Evolutionary conservation across 1,140 invertebrate genomes (phyloP), one percentile per base, ranked within the genome.

Genomic region (Homalodisca vitripennis): DNA sequence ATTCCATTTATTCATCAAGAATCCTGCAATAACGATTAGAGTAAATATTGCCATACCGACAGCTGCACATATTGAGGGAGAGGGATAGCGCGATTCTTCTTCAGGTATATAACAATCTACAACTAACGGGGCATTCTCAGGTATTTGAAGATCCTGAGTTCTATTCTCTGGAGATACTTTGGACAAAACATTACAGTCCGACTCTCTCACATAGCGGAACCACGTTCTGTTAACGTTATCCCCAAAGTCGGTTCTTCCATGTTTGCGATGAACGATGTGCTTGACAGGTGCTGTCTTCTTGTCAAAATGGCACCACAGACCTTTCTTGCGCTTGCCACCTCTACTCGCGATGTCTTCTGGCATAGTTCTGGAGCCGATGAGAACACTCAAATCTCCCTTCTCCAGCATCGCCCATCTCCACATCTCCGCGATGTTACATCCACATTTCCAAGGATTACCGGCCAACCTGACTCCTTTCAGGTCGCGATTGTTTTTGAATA

Each of bases 401-500:
- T 83, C 83, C 73, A 85, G 82, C 24, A 84, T 76, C 0, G 88
- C 88, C 89, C 88, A 91, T 72, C 88, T 83, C 88, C 88, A 90
- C 81, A 89, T 86, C 41, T 89, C 86, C 0, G 84, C 83, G 41
- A 90, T 83, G 30, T 86, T 85, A 71, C 89, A 91, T 73, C 88
- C 86, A 72, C 89, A 90, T 51, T 83, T 78, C 79, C 89, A 90
- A 0, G 87, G 88, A 80, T 91, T 91, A 0, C 85, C 85, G 2
- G 88, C 81, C 3, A 90, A 79, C 76, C 87, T 87, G 2, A 91
- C 62, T 0, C 83, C 85, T 13, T 83, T 74, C 1, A 89, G 72
- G 66, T 83, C 82, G 0, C 82, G 78, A 78, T 89, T 88, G 0
- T 72, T 69, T 60, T 82, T 82, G 26, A 87, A 84, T 3, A 85